These are phyloP conservation scores for Hypomecis punctinalis DNA, from an alignment of 2,888 invertebrate species.

Conservation along the genomic window DNA sequence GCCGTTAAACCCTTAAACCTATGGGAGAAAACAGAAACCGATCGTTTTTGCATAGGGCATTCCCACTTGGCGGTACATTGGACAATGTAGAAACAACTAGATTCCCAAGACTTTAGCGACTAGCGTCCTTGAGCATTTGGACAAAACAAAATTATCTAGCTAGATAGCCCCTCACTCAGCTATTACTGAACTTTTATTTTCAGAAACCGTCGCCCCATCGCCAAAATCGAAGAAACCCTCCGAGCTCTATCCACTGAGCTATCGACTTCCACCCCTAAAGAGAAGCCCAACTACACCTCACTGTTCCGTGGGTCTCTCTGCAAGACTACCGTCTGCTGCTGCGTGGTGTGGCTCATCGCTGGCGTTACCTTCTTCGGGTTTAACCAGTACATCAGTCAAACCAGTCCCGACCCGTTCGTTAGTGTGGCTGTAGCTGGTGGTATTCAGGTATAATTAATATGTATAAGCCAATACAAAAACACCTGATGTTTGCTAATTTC, in stretches of 20 bases:
- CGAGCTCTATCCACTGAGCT: constrained; percentile 64
- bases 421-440: constrained; percentile 89
- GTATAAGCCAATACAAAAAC: too few relatives aligned
- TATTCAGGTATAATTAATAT: constrained; percentile 62
- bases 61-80: too few relatives aligned
- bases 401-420: constrained; percentile 91
- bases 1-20: too few relatives aligned
- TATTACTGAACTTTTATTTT: neutral
- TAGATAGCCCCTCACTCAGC: too few relatives aligned
- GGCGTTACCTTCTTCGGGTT: constrained; percentile 94
- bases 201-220: constrained; percentile 81
- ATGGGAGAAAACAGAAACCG: too few relatives aligned
- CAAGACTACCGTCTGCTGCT: constrained; percentile 87
- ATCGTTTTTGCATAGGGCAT: too few relatives aligned
- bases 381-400: constrained; percentile 92
- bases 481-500: too few relatives aligned
- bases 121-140: too few relatives aligned
- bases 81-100: too few relatives aligned
- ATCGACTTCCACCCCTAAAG: constrained; percentile 46
- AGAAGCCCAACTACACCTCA: constrained; percentile 84
- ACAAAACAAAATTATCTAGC: too few relatives aligned
- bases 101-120: too few relatives aligned
- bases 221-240: constrained; percentile 75
- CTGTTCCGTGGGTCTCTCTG: constrained; percentile 87
- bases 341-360: constrained; percentile 91